These are phyloP conservation scores for Diplodus sargus DNA, from an alignment of 2,797 vertebrate genomes.

Conservation along the genomic window DNA sequence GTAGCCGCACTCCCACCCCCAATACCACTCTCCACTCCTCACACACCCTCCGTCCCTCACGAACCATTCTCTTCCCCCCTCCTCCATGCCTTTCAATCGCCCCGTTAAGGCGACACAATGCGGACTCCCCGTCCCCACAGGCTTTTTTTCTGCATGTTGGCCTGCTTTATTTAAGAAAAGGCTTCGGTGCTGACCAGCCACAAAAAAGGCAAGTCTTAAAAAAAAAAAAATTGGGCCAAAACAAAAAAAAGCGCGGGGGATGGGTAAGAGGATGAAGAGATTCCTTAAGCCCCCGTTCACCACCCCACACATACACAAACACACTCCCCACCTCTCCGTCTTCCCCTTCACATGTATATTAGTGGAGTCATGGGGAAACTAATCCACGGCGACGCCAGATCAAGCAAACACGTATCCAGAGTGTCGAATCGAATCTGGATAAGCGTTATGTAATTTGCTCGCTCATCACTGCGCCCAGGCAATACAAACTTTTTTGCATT, in stretches of 20 bases:
- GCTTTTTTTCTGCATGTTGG: conserved; percentile 70
- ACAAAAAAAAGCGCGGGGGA: conserved; percentile 56
- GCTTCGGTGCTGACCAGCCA: conserved; percentile 76
- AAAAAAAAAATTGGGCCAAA: conserved; percentile 78
- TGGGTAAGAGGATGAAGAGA: conserved; percentile 74
- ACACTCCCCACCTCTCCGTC: conserved; percentile 33
- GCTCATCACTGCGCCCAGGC: conserved; percentile 9
- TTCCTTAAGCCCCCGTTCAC: conserved; percentile 58
- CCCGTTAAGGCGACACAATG: conserved; percentile 81
- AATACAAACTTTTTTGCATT: conserved; percentile 16
- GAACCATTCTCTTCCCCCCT: conserved; percentile 73
- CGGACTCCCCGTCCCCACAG: conserved; percentile 77
- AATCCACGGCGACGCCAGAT: conserved; percentile 26
- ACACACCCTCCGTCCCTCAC: conserved; percentile 69
- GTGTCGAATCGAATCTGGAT: conserved; percentile 26
- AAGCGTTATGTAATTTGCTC: conserved; percentile 35
- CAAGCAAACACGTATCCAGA: conserved; percentile 23
- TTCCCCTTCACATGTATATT: conserved; percentile 63
- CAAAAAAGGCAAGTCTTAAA: conserved; percentile 84
- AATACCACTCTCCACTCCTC: conserved; percentile 38
- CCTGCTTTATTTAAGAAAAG: conserved; percentile 78
- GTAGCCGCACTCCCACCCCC: conserved; percentile 49
- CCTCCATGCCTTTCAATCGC: conserved; percentile 79
- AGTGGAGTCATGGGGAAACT: conserved; percentile 34
- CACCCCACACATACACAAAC: conserved; percentile 62